phyloP scores from a whole-genome alignment of 2,113 vertebrate genomes.

The Brevimyrus niger region DNA sequence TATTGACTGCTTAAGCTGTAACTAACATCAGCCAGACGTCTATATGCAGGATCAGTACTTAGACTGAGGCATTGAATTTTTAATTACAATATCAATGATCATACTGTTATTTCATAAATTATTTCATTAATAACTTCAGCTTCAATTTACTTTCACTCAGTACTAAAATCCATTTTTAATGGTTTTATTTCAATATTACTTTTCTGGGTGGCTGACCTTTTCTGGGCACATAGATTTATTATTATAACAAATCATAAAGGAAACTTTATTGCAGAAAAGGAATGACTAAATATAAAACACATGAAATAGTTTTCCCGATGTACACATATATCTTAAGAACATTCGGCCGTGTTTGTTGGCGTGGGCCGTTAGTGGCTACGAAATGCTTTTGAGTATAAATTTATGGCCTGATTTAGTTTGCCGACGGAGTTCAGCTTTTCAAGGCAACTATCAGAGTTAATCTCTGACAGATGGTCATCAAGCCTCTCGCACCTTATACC shows the following conservation, averaged over 20 bases:
- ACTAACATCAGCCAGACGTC: background rate
- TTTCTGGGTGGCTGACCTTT: background rate
- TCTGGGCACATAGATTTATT: background rate
- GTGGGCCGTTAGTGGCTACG: background rate
- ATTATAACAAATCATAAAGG: conserved; percentile 10
- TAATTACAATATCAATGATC: background rate
- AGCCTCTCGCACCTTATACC: background rate
- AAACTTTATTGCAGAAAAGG: background rate
- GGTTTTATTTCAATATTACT: background rate
- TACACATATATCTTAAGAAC: background rate
- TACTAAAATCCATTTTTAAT: conserved; percentile 7
- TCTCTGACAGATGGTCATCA: conserved; percentile 13
- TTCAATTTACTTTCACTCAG: background rate
- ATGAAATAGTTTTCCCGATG: background rate
- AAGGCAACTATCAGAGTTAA: background rate
- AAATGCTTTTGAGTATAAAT: conserved; percentile 6
- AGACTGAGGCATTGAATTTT: background rate
- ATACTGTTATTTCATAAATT: background rate
- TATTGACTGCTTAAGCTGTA: background rate
- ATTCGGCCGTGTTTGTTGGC: background rate
- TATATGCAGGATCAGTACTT: background rate
- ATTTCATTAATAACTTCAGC: conserved; percentile 1
- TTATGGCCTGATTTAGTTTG: background rate
- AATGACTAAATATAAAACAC: background rate
- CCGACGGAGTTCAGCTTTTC: background rate